Evolutionary conservation across 2,888 invertebrate genomes (phyloP), one percentile per base, ranked within the genome.

Genomic region (Dryocosmus kuriphilus): DNA sequence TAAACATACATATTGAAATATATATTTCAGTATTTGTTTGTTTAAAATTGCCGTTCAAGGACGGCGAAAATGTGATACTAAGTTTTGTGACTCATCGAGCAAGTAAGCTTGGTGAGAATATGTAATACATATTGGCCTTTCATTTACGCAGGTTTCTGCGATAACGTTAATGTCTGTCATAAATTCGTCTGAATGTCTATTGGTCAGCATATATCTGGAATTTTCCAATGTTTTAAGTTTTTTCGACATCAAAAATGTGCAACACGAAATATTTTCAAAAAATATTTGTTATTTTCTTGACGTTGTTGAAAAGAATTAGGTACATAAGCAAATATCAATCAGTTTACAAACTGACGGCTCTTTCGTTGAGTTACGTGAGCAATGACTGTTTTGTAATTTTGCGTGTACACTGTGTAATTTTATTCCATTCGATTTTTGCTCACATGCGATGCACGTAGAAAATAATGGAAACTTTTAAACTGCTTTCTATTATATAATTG

Each of bases 101-200:
- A 57, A 14, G 24, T 57, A 57, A 57, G 3, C 4, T 57, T 57
- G 14, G 14, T 57, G 16, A 57, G 24, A 57, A 57, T 57, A 57
- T 24, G 24, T 6, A 57, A 24, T 57, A 16, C 24, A 57, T 57
- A 57, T 57, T 57, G 24, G 57, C 27, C 57, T 24, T 57, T 24
- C 57, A 24, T 57, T 24, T 71, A n/a, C n/a, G 30, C 71, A 51
- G 71, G 46, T 65, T 51, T 51, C n/a, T 30, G 46, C 11, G 71
- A 71, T 71, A 71, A 71, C 71, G 27, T 22, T 71, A 46, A 71
- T 71, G 71, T 71, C n/a, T 62, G 35, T 30, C 51, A 71, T 71
- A 71, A 71, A 71, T 51, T 51, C 24, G 22, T 24, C 14, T 27
- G 6, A 55, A 16, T n/a, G 11, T 41, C n/a, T 30, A 14, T 46